Conservation (phyloP, 2,888 invertebrate genomes). For the Belgica antarctica region DNA sequence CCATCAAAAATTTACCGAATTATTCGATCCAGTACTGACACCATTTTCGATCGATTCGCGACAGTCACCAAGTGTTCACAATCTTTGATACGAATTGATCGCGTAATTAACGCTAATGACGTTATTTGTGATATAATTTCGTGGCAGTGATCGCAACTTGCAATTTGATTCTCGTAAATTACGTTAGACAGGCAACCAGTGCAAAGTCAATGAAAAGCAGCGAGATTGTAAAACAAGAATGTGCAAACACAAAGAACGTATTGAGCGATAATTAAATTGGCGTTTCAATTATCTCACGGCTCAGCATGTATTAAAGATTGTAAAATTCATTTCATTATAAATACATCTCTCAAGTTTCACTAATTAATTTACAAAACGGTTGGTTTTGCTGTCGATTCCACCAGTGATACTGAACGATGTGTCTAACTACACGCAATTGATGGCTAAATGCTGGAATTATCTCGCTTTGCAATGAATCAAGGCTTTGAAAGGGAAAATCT, state of each 20-base stretch:
- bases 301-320: neutral
- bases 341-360: neutral
- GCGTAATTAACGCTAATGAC: conserved; percentile 1
- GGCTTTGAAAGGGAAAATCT: too few species aligned
- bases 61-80: too few species aligned
- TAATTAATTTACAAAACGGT: neutral
- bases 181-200: neutral
- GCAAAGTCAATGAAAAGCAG: neutral
- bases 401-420: too few species aligned
- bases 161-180: neutral
- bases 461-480: too few species aligned
- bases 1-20: too few species aligned
- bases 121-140: neutral
- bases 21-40: too few species aligned
- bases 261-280: neutral
- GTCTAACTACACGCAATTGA: too few species aligned
- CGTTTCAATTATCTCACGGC: neutral
- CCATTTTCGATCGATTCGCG: too few species aligned
- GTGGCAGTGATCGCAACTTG: neutral
- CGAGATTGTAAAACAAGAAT: too few species aligned
- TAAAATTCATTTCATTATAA: conserved; percentile 2
- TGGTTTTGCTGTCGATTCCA: too few species aligned
- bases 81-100: neutral
- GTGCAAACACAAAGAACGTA: neutral
- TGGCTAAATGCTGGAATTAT: too few species aligned